Evolutionary conservation across 2,888 invertebrate species (phyloP), one percentile per base, ranked within the genome.

Genomic region (Tromatobia lineatoria): DNA sequence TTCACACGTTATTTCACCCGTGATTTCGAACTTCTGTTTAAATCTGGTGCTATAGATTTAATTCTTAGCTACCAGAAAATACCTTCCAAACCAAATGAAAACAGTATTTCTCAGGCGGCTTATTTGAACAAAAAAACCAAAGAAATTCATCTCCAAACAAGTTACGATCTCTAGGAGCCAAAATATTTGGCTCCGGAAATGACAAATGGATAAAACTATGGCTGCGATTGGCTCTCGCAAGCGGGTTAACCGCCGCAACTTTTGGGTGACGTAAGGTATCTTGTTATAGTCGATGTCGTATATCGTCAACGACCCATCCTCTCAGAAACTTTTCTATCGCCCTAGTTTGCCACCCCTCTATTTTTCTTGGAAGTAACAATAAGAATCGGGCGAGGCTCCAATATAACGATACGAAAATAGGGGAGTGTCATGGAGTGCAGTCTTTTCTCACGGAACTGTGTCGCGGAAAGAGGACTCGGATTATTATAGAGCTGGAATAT

Each of bases 121-220:
- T 34, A 4, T 13, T 34, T 59, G 15, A 10, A 64, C 8, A 8
- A 20, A 42, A 42, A 20, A 11, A 8, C 4, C 11, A 13, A 25
- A 23, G 54, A 64, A 38, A 64, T 2, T 54, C 6, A 70, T 71
- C 57, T 11, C 54, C 74, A 11, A 23, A 47, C 42, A 25, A 47
- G n/a, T 61, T 29, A 34, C n/a, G 18, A 20, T 34, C 18, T 18
- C 18, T 18, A 3, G 18, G 59, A 70, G 64, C 34, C 74, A 81
- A 78, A 84, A 84, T 78, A 75, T 84, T 84, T 84, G 59, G 42
- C 47, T 47, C 75, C 38, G 47, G 73, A 76, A 76, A 70, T 78
- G 80, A 84, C 61, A n/a, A 54, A 83, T 74, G 67, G 59, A 80
- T 66, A 76, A 69, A 42, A 73, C 25, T 75, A n/a, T 47, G 42